Percentiles rank a stretch among this genome's conserved stretches.
phyloP scores from a whole-genome alignment of 92 coral and sea anemone genomes.

The Blastomussa wellsi region DNA sequence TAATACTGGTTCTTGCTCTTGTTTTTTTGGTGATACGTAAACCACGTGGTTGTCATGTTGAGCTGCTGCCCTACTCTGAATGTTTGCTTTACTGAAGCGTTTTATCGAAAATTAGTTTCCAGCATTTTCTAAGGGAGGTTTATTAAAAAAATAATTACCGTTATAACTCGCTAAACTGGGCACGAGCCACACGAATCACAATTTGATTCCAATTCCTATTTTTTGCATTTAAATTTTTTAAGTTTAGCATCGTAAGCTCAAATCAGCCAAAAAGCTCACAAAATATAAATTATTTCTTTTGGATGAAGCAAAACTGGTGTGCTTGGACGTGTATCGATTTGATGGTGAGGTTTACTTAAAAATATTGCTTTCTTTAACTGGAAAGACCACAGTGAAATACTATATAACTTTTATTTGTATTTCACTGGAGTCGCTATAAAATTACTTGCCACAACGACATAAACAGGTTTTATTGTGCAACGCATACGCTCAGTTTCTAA shows the following conservation, averaged over 20 bases:
- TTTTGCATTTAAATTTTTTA: neutral
- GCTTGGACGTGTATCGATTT: neutral
- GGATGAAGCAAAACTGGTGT: neutral
- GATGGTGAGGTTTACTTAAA: neutral
- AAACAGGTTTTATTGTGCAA: neutral
- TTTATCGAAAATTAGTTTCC: neutral
- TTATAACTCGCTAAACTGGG: neutral
- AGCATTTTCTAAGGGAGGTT: neutral
- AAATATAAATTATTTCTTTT: neutral
- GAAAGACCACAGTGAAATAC: no score
- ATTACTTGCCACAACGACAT: neutral
- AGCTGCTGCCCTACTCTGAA: no score
- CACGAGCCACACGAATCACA: neutral
- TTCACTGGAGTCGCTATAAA: neutral
- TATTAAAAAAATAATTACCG: neutral
- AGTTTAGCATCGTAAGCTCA: neutral
- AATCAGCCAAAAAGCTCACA: neutral
- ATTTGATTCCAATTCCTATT: neutral
- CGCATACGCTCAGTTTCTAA: neutral
- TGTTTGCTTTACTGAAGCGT: no score
- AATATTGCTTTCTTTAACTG: neutral
- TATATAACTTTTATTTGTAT: neutral
- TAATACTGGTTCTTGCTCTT: neutral
- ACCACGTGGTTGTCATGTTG: no score
- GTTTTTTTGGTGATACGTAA: neutral